Percentiles rank a stretch among this genome's conserved stretches.
phyloP scores from a whole-genome alignment of 2,797 vertebrate genomes.

The Neosalanx taihuensis region DNA sequence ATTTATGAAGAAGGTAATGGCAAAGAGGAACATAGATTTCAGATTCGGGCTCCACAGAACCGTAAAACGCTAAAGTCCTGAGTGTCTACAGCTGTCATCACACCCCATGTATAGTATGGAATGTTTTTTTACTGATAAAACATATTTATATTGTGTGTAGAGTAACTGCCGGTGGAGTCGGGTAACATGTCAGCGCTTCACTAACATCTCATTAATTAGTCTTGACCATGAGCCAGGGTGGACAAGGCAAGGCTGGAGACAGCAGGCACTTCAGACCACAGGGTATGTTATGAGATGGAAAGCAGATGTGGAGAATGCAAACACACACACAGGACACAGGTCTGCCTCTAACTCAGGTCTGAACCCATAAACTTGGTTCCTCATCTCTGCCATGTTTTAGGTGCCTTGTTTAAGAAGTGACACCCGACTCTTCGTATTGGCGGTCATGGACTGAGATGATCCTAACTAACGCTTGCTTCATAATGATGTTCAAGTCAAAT shows the following conservation, averaged over 20 bases:
- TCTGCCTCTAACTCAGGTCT: no score
- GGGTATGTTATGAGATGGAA: conserved; percentile 58
- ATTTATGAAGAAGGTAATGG: neutral
- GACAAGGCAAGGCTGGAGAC: conserved; percentile 33
- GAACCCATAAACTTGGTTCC: conserved; percentile 7
- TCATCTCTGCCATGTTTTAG: neutral
- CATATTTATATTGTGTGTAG: neutral
- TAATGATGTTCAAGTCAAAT: neutral
- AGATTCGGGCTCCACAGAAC: neutral
- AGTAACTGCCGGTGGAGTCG: neutral
- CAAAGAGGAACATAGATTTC: neutral
- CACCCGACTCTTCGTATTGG: neutral
- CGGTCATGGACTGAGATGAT: neutral
- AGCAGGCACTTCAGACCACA: conserved; percentile 50
- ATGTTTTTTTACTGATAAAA: neutral
- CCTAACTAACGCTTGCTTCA: neutral
- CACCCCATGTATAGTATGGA: conserved; percentile 35
- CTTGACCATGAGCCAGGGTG: conserved; percentile 27
- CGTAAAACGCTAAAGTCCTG: neutral
- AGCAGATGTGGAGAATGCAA: conserved; percentile 48
- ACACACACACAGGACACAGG: neutral
- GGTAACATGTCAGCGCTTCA: conserved; percentile 17
- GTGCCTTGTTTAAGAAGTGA: no score
- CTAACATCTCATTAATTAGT: conserved; percentile 41
- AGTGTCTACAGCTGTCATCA: conserved; percentile 3